Percentiles rank a stretch among this genome's conserved stretches.
Evolutionary conservation across 1,140 invertebrate genomes (phyloP).

Genomic region (Halesus radiatus): DNA sequence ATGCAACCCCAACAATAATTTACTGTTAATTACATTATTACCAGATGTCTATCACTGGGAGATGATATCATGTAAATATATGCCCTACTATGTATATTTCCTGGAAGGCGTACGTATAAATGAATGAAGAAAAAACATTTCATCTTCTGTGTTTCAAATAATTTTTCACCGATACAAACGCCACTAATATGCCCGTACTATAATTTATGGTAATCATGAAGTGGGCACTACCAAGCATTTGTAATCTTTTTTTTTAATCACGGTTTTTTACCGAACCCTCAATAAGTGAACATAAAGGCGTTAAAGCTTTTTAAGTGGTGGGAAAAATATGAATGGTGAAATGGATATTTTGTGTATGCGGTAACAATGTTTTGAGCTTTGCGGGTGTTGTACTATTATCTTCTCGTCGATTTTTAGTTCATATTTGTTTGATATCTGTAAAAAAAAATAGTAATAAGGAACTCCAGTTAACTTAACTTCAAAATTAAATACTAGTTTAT

Average conservation of each 20-base stretch:
- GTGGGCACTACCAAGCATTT: conserved; percentile 9
- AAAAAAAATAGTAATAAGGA: no score
- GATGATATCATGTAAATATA: conserved; percentile 54
- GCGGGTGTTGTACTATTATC: no score
- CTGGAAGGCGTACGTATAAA: conserved; percentile 20
- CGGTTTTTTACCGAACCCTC: conserved; percentile 21
- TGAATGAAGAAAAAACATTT: not conserved
- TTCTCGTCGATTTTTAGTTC: no score
- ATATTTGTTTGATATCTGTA: no score
- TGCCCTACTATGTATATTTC: conserved; percentile 25
- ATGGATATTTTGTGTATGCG: no score
- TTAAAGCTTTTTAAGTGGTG: conserved; percentile 17
- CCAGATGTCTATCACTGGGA: conserved; percentile 44
- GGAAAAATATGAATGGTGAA: not conserved
- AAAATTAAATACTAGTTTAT: no score
- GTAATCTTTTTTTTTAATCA: conserved; percentile 24
- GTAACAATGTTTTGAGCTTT: no score
- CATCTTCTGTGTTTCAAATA: conserved; percentile 20
- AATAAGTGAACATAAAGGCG: conserved; percentile 19
- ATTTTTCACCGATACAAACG: conserved; percentile 17
- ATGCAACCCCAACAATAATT: conserved; percentile 49
- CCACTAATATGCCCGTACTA: not conserved
- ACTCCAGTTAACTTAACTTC: no score
- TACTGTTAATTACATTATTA: conserved; percentile 55
- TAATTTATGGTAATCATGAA: conserved; percentile 25